phyloP scores from a whole-genome alignment of 2,113 vertebrate genomes.

The Cyrtonyx montezumae region DNA sequence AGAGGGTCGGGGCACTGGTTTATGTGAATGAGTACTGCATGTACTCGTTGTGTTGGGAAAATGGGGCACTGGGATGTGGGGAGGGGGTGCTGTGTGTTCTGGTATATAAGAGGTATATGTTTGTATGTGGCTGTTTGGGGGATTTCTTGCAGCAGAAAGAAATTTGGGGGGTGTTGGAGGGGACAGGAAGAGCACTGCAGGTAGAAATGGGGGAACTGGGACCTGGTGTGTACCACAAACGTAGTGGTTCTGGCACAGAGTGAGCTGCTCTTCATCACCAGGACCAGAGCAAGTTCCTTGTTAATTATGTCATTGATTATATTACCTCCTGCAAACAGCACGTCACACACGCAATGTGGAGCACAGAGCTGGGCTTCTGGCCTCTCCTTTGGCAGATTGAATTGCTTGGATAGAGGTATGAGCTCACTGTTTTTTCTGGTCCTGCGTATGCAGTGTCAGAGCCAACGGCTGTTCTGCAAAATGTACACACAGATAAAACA shows the following conservation, averaged over 20 bases:
- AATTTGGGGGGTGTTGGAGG: neutral
- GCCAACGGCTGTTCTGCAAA: neutral
- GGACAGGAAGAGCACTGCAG: neutral
- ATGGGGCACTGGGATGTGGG: neutral
- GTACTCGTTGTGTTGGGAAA: too few relatives aligned
- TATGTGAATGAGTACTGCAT: too few relatives aligned
- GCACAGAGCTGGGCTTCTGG: neutral
- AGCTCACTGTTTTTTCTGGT: neutral
- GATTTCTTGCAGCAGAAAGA: neutral
- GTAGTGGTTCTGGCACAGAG: neutral
- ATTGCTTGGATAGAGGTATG: neutral
- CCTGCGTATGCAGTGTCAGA: neutral
- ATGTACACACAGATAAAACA: neutral
- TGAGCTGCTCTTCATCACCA: neutral
- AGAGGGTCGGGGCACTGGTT: too few relatives aligned
- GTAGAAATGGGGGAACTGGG: neutral
- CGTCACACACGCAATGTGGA: neutral
- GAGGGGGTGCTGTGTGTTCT: neutral
- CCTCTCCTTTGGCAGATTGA: neutral
- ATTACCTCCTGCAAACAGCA: neutral
- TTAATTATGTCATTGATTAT: neutral
- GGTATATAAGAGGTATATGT: neutral
- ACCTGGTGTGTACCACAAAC: neutral
- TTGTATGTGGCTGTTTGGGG: neutral
- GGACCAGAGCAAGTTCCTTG: neutral